phyloP scores from a whole-genome alignment of 2,888 invertebrate genomes.

The Cantharis nigra region DNA sequence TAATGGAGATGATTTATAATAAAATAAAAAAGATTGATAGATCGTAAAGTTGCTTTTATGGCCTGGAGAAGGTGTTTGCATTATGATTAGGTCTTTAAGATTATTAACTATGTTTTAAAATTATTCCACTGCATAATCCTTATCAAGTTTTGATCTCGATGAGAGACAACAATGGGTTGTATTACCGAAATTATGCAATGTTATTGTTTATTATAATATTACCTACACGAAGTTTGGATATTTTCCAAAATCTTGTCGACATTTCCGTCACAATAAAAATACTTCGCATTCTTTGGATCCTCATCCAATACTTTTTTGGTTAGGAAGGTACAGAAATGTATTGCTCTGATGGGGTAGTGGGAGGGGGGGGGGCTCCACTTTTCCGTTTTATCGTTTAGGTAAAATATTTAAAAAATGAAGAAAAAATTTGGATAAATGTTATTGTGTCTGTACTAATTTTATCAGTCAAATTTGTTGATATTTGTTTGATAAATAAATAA shows the following conservation, averaged over 20 bases:
- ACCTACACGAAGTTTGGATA: not conserved
- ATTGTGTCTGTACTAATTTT: not conserved
- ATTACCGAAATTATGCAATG: not conserved
- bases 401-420: not conserved
- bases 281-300: not conserved
- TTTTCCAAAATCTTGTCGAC: not conserved
- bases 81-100: not conserved
- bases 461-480: not conserved
- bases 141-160: not conserved
- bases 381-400: not conserved
- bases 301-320: not conserved
- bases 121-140: not conserved
- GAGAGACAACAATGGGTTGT: not conserved
- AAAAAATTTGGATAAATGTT: not conserved
- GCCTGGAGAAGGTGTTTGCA: not conserved
- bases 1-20: too few species aligned
- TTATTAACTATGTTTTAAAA: not conserved
- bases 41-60: not conserved
- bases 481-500: not conserved
- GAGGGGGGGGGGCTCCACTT: not conserved
- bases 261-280: not conserved
- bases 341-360: not conserved
- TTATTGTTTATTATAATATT: not conserved
- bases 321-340: not conserved
- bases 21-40: too few species aligned